Base-by-base conservation (phyloP, 1,140 invertebrate species). In the Pristionchus pacificus region DNA sequence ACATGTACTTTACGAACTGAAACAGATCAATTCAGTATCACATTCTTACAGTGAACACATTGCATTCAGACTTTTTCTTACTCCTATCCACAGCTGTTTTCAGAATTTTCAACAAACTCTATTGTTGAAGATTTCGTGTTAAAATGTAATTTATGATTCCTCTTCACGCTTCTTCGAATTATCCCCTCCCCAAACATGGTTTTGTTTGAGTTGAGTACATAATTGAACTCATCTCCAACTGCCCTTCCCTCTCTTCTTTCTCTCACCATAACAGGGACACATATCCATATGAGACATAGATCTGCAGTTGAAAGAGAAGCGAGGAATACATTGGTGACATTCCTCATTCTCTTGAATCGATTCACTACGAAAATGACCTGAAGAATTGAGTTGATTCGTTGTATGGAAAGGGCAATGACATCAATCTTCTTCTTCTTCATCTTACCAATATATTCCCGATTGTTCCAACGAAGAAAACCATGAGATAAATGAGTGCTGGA, bases 251-350 rank as follows among this genome's bases (percentile, higher is more conserved):
- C n/a, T n/a, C n/a, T n/a, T n/a, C n/a, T n/a, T 24, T 32, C 27
- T 28, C 85, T 87, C 85, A 90, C 89, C 87, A 90, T 91, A 0
- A 91, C 88, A 13, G 90, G 90, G 65, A 91, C 89, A 83, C 90
- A 91, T 76, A 91, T 87, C 30, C 88, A 84, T 64, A 91, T 89
- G 6, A 91, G 86, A 19, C 91, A 85, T 1, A 91, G 85, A 85
- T 91, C 90, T 0, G 90, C 90, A 0, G 88, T 88, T 2, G 90
- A 89, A 29, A 91, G 82, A 77, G 89, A 89, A 1, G 88, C 88
- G 27, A 91, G 84, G 75, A 91, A 91, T 2, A 90, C 87, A 75
- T 91, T 91, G 2, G 90, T 91, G 1, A 90, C 87, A 77, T 80
- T 89, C 72, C 86, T 83, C 84, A 89, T 89, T 62, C 88, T 82